A percentile compares a stretch with the other conserved stretches of the same genome.
Evolutionary conservation across 2,113 vertebrate genomes (phyloP).

Genomic region (Prochilodus magdalenae): DNA sequence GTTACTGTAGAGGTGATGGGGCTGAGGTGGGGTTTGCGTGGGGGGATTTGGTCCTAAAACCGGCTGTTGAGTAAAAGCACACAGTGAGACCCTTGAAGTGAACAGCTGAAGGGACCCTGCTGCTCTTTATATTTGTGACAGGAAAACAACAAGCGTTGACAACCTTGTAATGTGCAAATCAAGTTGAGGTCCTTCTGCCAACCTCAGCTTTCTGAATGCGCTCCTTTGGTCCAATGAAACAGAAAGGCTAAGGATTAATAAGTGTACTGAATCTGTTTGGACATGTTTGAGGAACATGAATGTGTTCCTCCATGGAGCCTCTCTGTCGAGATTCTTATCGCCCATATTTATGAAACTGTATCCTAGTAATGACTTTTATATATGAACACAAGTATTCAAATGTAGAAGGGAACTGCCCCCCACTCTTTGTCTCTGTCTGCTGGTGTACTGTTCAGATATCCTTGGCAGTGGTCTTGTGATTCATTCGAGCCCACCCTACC

Average conservation of each 20-base stretch:
- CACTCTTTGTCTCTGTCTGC: neutral
- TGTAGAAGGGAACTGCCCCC: neutral
- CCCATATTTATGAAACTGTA: constrained; percentile 22
- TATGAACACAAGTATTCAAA: neutral
- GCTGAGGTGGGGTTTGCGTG: neutral
- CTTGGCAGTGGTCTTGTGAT: neutral
- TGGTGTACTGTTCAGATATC: neutral
- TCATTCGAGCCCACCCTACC: neutral
- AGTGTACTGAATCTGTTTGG: constrained; percentile 28
- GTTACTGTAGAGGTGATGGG: constrained; percentile 42
- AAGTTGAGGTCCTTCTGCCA: constrained; percentile 21
- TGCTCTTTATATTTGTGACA: constrained; percentile 44
- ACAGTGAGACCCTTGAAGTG: constrained; percentile 40
- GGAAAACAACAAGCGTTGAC: constrained; percentile 43
- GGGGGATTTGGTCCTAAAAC: constrained; percentile 1
- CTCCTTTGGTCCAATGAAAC: constrained; percentile 5
- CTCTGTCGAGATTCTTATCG: neutral
- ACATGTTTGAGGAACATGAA: constrained; percentile 24
- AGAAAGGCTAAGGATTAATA: constrained; percentile 28
- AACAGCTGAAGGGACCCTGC: constrained; percentile 46
- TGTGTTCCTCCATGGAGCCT: neutral
- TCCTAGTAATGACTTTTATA: constrained; percentile 12
- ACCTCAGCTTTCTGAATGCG: neutral
- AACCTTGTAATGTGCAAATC: constrained; percentile 36
- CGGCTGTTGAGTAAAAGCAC: constrained; percentile 27